Base-by-base conservation (phyloP, 2,797 vertebrate species). In the Lepidocolaptes lacrymiger region DNA sequence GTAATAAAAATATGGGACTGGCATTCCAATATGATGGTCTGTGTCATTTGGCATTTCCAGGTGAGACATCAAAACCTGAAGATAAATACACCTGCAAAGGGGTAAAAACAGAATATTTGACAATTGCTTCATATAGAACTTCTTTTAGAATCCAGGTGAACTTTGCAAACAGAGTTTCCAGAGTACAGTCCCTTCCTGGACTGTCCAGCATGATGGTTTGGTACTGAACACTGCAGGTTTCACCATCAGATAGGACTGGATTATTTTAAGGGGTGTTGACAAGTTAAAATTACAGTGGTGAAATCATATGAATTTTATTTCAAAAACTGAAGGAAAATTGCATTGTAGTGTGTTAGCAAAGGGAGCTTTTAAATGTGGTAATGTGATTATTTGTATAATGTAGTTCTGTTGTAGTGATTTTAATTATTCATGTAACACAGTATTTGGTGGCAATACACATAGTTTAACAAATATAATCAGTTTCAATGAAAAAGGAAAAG, bases 391-490 rank as follows among this genome's bases (percentile, higher is more conserved):
- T 71, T 81, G 52, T 51, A 9, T 34, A 55, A 66, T 32, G 22
- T 23, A 41, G 69, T 59, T 81, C 43, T 34, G 2, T 32, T 78
- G 66, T 55, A 17, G 61, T 56, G 56, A 26, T 49, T 95, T 81
- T 84, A 88, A 55, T 89, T 39, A 80, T 83, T 68, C 32, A 4
- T 34, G 10, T 79, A 69, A 75, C 20, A 7, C 39, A 28, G 74
- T 59, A 24, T 77, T 37, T 74, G 36, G 75, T 94, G 52, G 44
- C 63, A 93, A 91, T 73, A 83, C 77, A 80, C 54, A 49, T 22
- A 85, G 83, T 82, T 95, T 90, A 61, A 85, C 62, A 89, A 94
- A 79, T 93, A 51, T 56, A 86, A 85, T 91, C 49, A 44, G 27
- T 66, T 86, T 39, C 43, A 81, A 34, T 30, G 36, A 24, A 58